Evolutionary conservation across 1,140 invertebrate genomes (phyloP), one percentile per base, ranked within the genome.

Genomic region (Lasioglossum albipes): DNA sequence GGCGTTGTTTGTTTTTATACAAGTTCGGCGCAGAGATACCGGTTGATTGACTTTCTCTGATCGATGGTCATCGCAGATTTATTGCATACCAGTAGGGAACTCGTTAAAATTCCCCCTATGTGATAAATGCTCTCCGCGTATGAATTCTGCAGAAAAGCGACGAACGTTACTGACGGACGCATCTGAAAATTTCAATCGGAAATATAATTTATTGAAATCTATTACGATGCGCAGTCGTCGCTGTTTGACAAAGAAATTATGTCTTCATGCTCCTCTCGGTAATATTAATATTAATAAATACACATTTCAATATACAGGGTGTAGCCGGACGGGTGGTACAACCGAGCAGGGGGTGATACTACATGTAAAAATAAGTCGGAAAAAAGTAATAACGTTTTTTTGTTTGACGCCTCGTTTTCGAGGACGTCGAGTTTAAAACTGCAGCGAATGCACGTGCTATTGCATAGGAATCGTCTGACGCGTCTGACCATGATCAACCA

Each of bases 41-140:
- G 66, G 79, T 76, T 81, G 73, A 81, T 81, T 70, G 79, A 76
- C 79, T 76, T 36, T 31, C 54, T 18, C 54, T 81, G 79, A 81
- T 81, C 79, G 73, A 81, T 81, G 79, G 79, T 81, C 42, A 76
- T 76, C 54, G 57, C 12, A 45, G 66, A 81, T 81, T 81, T 81
- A 81, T 81, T 41, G 66, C 20, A 42, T 20, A 31, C 20, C 73
- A 57, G 10, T 27, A 64, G 31, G 36, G 71, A 16, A 49, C 62
- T 74, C 31, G 78, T 75, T 80, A 67, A 80, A 80, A 80, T 67
- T 75, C 71, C 42, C 70, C 20, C 16, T 20, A 10, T 18, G 64
- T 31, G 66, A 64, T 64, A 54, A 75, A 80, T 74, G 49, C 64
- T 80, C 49, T 27, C 70, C 73, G 59, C 57, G 57, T 62, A 45